phyloP scores from a whole-genome alignment of 2,797 vertebrate genomes.

The Paguma larvata region DNA sequence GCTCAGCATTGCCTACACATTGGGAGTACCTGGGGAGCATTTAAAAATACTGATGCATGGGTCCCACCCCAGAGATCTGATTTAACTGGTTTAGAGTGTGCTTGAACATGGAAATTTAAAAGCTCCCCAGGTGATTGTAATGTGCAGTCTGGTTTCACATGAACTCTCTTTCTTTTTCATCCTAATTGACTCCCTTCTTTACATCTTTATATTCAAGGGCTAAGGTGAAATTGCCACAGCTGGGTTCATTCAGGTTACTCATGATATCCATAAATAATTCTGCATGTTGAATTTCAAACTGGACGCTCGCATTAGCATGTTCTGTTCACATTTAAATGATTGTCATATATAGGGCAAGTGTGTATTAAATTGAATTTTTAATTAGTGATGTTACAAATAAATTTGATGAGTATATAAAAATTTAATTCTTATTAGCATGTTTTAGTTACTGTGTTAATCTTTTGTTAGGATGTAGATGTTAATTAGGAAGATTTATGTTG shows the following conservation, averaged over 20 bases:
- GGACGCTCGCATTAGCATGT: background rate
- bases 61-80: background rate
- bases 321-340: conserved; percentile 42
- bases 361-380: background rate
- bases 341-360: background rate
- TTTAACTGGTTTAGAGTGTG: background rate
- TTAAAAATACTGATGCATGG: background rate
- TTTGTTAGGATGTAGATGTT: background rate
- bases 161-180: background rate
- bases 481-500: conserved; percentile 52
- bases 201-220: background rate
- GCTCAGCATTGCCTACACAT: background rate
- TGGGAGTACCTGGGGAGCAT: background rate
- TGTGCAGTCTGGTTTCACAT: background rate
- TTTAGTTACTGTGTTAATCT: background rate
- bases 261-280: background rate
- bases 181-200: background rate
- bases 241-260: background rate
- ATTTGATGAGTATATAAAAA: conserved; percentile 26
- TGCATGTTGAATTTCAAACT: conserved; percentile 11
- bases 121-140: background rate
- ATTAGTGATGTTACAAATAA: conserved; percentile 21
- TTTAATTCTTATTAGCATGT: conserved; percentile 41
- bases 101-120: background rate
- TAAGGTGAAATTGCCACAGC: background rate